Conservation (phyloP, 2,113 vertebrate species). For the Calypte anna region DNA sequence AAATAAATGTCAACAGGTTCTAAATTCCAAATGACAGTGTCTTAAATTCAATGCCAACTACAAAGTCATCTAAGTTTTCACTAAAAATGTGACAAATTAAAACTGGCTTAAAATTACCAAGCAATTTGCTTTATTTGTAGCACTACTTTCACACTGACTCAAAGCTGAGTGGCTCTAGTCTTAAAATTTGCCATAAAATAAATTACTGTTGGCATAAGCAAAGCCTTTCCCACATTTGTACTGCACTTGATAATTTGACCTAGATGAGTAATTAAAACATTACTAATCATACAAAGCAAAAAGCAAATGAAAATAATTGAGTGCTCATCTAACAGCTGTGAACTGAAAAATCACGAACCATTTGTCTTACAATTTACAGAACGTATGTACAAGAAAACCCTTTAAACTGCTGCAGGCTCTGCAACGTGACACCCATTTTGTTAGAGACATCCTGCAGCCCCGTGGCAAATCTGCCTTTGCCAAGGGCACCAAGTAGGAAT, state of each 20-base stretch:
- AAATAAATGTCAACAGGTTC: slow-evolving; percentile 29
- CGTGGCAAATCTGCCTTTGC: slow-evolving; percentile 32
- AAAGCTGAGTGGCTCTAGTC: slow-evolving; percentile 46
- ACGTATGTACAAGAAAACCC: slow-evolving; percentile 41
- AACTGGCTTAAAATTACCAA: slow-evolving; percentile 46
- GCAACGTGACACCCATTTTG: background rate
- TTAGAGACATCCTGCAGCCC: slow-evolving; percentile 21
- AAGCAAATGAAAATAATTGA: slow-evolving; percentile 31
- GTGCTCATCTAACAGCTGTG: slow-evolving; percentile 27
- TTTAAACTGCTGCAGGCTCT: background rate
- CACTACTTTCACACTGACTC: slow-evolving; percentile 47
- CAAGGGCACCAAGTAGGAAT: slow-evolving; percentile 44
- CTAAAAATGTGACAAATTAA: slow-evolving; percentile 68
- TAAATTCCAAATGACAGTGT: slow-evolving; percentile 58
- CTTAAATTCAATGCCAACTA: slow-evolving; percentile 43
- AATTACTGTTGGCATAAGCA: slow-evolving; percentile 69
- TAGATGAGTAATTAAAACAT: slow-evolving; percentile 75
- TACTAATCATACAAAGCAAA: slow-evolving; percentile 61
- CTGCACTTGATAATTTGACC: slow-evolving; percentile 41
- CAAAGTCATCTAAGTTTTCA: slow-evolving; percentile 37
- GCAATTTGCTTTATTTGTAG: slow-evolving; percentile 60
- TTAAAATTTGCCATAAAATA: slow-evolving; percentile 69
- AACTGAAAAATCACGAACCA: slow-evolving; percentile 9
- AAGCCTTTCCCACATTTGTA: slow-evolving; percentile 54
- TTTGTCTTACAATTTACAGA: background rate